Base-by-base conservation (phyloP, 37 sponge, comb jelly and placozoan genomes). In the Ianthella basta region DNA sequence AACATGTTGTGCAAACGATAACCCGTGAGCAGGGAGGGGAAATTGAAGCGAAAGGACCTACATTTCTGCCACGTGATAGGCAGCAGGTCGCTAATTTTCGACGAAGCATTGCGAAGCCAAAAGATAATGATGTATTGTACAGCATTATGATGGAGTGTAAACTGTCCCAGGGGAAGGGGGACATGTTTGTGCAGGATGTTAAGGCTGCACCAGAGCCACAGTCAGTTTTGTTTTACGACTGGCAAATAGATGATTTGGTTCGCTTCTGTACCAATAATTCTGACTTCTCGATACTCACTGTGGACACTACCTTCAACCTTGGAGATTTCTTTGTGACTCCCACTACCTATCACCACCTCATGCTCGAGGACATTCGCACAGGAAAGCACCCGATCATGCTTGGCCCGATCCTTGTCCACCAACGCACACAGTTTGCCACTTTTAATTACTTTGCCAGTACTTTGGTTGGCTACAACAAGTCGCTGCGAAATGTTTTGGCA, bases 291-390 rank as follows among this genome's bases (percentile, higher is more conserved):
- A 56, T 88, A 15, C 65, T 88, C 0, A 60, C 66, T 15, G 88
- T 50, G 10, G 88, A 88, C 40, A 88, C 88, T 16, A 88, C 88
- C 41, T 88, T 41, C 56, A 88, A 88, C 67, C 67, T 88, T n/a
- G n/a, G n/a, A n/a, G 83, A 88, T 4, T 83, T 88, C 60, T 88
- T 77, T 82, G 88, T 88, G 3, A 88, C 83, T 8, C 88, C 88
- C 21, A 72, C 67, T 0, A 88, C 83, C 34, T 88, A 88, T 36
- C 60, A 25, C 12, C 88, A 82, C 80, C 54, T 82, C 3, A 82
- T 87, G 83, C 87, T 87, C 36, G 88, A 72, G 59, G 88, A 82
- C 40, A 60, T 82, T 44, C 20, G 21, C 24, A 59, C 64, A 0
- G 16, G 61, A 38, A 72, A 82, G 79, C 39, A 87, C 56, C 82